These are phyloP conservation scores for Sporophila hypoxantha DNA, from an alignment of 2,113 vertebrate genomes.

Conservation along the genomic window DNA sequence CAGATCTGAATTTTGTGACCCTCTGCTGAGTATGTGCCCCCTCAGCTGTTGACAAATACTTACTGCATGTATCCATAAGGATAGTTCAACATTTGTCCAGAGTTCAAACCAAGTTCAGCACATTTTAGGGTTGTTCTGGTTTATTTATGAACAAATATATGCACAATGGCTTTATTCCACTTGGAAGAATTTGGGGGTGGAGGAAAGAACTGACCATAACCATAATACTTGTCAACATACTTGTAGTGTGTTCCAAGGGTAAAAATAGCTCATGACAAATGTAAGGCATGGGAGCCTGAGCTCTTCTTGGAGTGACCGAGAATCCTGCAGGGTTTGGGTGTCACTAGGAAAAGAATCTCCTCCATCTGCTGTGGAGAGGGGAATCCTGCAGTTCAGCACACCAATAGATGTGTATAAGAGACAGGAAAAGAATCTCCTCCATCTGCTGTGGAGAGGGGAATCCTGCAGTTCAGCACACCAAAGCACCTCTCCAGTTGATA, in stretches of 20 bases:
- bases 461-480: neutral
- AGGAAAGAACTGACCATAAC: neutral
- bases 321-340: neutral
- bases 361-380: neutral
- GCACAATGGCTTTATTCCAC: neutral
- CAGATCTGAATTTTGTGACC: neutral
- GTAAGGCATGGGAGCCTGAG: neutral
- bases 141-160: too few species aligned
- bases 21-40: neutral
- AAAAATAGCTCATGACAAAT: neutral
- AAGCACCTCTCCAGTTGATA: neutral
- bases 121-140: neutral
- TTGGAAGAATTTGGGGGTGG: neutral
- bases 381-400: neutral
- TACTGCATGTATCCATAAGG: neutral
- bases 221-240: fast-evolving
- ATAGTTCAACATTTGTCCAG: neutral
- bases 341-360: neutral
- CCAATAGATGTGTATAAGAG: too few species aligned
- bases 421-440: neutral
- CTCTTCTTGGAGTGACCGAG: neutral
- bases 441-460: neutral
- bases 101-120: neutral
- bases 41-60: neutral
- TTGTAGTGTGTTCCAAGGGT: neutral